Conservation (phyloP, 2,888 invertebrate genomes). For the Lissonota sp. region DNA sequence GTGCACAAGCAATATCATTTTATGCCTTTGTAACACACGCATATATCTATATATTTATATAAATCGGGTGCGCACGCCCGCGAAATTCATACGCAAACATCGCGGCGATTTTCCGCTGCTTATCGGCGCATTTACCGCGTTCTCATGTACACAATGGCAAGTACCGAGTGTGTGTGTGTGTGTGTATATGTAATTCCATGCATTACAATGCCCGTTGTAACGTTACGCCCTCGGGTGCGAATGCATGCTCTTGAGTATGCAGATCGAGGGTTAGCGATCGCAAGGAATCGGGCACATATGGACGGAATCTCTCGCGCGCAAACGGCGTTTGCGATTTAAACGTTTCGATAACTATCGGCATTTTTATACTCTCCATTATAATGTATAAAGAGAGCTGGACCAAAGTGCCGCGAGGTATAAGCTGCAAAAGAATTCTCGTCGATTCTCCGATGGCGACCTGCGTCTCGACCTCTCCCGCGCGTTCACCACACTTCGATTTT, state of each 20-base stretch:
- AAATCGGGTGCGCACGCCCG: no score
- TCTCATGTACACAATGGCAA: constrained; percentile 1
- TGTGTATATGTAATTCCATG: background rate
- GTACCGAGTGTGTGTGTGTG: background rate
- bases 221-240: constrained; percentile 35
- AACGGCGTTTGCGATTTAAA: constrained; percentile 44
- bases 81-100: background rate
- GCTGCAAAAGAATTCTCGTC: constrained; percentile 28
- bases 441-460: constrained; percentile 37
- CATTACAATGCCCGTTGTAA: constrained; percentile 35
- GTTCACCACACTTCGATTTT: constrained; percentile 31
- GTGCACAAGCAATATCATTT: constrained; percentile 17
- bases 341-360: constrained; percentile 58
- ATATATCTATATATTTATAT: background rate
- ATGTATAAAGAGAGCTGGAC: constrained; percentile 23
- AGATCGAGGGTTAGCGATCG: constrained; percentile 52
- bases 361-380: background rate
- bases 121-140: constrained; percentile 19
- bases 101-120: constrained; percentile 33
- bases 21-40: constrained; percentile 8
- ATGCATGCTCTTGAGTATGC: constrained; percentile 62
- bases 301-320: background rate
- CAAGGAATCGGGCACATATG: constrained; percentile 50
- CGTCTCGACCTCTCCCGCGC: constrained; percentile 42
- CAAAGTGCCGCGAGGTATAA: constrained; percentile 29